phyloP scores from a whole-genome alignment of 2,888 invertebrate genomes.

The Augiades crinisus region DNA sequence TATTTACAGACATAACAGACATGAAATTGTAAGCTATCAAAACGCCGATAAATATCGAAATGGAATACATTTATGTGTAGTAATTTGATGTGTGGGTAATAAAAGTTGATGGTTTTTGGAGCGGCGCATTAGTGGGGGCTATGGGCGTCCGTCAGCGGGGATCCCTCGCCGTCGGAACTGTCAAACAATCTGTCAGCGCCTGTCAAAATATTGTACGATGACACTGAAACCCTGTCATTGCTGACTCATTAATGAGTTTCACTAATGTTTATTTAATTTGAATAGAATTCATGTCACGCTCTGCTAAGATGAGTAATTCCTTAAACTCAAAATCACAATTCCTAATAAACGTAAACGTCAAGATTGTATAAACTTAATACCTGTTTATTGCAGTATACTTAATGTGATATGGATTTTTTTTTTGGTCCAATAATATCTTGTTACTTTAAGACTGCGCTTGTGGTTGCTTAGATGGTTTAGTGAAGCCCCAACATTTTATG shows the following conservation, averaged over 20 bases:
- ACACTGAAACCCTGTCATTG: not conserved
- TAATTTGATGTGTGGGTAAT: conserved; percentile 41
- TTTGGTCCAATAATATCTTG: too few relatives aligned
- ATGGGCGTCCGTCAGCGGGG: not conserved
- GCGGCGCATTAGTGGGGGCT: conserved; percentile 30
- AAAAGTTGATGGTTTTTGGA: conserved; percentile 47
- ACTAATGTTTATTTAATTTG: not conserved
- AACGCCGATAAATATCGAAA: conserved; percentile 55
- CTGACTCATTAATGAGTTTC: conserved; percentile 1
- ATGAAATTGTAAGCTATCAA: conserved; percentile 46
- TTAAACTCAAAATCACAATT: too few relatives aligned
- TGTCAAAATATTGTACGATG: conserved; percentile 15
- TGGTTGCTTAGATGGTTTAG: too few relatives aligned
- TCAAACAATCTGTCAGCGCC: conserved; percentile 25
- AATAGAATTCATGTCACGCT: too few relatives aligned
- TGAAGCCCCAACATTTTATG: too few relatives aligned
- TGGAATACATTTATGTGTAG: conserved; percentile 45
- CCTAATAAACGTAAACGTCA: too few relatives aligned
- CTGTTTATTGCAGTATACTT: too few relatives aligned
- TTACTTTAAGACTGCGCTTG: too few relatives aligned
- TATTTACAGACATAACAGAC: conserved; percentile 71
- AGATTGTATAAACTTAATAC: too few relatives aligned
- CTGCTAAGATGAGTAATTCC: too few relatives aligned
- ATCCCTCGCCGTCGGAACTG: conserved; percentile 14
- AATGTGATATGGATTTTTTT: too few relatives aligned